A percentile compares a stretch with the other conserved stretches of the same genome.
These are phyloP conservation scores for Stenurella melanura DNA, from an alignment of 2,888 invertebrate species.

Conservation along the genomic window DNA sequence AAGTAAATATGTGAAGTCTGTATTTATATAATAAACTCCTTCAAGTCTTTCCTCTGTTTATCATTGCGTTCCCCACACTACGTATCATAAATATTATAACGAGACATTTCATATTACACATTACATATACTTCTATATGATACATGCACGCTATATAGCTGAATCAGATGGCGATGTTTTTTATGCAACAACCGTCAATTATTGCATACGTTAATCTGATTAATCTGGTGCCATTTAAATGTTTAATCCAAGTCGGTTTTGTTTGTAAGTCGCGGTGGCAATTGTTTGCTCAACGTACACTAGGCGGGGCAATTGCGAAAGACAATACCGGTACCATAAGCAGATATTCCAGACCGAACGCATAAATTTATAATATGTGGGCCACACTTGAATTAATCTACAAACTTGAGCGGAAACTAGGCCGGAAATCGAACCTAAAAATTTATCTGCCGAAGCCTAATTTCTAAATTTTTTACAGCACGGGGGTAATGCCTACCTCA, in stretches of 20 bases:
- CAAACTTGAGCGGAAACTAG: background rate
- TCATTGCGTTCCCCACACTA: conserved; percentile 10
- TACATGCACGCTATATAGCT: background rate
- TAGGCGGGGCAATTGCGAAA: background rate
- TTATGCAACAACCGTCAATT: background rate
- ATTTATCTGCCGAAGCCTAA: background rate
- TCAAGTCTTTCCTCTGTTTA: conserved; percentile 25
- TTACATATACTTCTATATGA: too few relatives aligned
- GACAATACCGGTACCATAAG: background rate
- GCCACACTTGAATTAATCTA: background rate
- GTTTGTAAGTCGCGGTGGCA: background rate
- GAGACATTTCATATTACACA: background rate
- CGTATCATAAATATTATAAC: background rate
- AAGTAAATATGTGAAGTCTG: conserved; percentile 42
- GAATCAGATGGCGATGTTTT: background rate
- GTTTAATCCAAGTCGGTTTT: background rate
- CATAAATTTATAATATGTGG: background rate
- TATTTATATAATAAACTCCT: conserved; percentile 36
- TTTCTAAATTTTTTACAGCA: background rate
- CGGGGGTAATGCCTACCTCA: too few relatives aligned
- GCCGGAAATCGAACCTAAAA: background rate
- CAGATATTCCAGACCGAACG: background rate
- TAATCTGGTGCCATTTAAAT: background rate
- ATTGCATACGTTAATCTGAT: background rate
- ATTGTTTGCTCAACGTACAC: background rate